These are phyloP conservation scores for Prostheceraeus crozeri DNA, from an alignment of 2,888 invertebrate genomes.

Conservation along the genomic window DNA sequence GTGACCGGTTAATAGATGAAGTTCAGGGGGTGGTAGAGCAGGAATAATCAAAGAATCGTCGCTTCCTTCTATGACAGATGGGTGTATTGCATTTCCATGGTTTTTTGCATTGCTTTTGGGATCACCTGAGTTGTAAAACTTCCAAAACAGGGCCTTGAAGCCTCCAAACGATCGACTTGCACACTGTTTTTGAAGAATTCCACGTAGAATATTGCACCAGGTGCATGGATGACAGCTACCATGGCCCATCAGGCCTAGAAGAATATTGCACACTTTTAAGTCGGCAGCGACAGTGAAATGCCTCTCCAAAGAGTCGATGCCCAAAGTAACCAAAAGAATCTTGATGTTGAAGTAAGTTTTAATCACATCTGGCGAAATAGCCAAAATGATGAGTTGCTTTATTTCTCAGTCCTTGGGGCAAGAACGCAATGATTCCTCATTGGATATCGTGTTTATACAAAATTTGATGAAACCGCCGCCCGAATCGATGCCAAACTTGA, in stretches of 20 bases:
- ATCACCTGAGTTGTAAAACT: constrained; percentile 18
- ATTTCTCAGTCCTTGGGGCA: no score
- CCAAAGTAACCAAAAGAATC: no score
- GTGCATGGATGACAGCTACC: constrained; percentile 24
- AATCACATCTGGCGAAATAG: no score
- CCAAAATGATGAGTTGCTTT: no score
- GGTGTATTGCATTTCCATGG: no score
- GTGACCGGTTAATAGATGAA: constrained; percentile 10
- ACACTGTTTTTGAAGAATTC: constrained; percentile 7
- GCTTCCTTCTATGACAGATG: constrained; percentile 18
- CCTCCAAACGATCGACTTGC: constrained; percentile 19
- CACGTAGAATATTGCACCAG: constrained; percentile 27
- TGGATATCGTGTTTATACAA: no score
- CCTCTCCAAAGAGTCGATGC: no score
- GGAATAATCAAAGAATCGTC: constrained; percentile 18
- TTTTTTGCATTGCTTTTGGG: constrained; percentile 23
- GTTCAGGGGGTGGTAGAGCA: constrained; percentile 25
- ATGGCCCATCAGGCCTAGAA: constrained; percentile 32
- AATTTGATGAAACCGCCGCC: no score
- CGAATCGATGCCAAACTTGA: no score
- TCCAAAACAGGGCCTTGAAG: constrained; percentile 18
- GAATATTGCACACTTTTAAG: constrained; percentile 29
- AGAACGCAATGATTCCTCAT: no score
- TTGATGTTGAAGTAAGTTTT: no score
- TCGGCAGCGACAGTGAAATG: constrained; percentile 28